Conservation (phyloP, 2,888 invertebrate species). For the Dicyrtoma fusca region DNA sequence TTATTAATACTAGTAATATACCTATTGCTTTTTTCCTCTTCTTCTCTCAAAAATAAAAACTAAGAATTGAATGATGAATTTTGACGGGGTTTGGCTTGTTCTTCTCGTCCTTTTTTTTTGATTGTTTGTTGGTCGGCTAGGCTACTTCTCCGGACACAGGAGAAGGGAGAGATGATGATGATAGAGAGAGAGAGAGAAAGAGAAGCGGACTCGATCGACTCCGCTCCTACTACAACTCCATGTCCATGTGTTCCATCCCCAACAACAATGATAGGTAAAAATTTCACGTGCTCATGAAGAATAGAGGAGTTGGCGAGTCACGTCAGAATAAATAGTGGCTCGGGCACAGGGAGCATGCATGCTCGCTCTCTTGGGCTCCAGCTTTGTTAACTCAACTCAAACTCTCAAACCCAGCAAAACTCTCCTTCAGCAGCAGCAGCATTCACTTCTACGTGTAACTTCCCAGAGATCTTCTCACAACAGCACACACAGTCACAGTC, state of each 20-base stretch:
- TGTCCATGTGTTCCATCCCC: conserved; percentile 27
- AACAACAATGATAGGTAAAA: conserved; percentile 22
- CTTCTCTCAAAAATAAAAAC: no score
- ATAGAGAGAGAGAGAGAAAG: conserved; percentile 2
- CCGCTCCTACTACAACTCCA: conserved; percentile 20
- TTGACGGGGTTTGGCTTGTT: neutral
- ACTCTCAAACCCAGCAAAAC: no score
- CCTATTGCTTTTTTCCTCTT: neutral
- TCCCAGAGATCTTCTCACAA: no score
- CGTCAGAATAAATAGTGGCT: conserved; percentile 9
- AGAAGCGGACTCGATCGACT: conserved; percentile 5
- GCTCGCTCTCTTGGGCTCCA: conserved; percentile 26
- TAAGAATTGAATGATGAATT: neutral
- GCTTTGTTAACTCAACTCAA: conserved; percentile 26
- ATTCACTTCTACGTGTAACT: neutral
- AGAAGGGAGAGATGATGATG: neutral
- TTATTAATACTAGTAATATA: neutral
- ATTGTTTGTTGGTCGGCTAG: neutral
- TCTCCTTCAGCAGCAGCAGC: no score
- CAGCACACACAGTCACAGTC: no score
- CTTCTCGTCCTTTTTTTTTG: conserved; percentile 1
- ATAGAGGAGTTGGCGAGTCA: conserved; percentile 24
- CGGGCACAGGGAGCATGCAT: conserved; percentile 21
- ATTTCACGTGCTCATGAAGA: conserved; percentile 30
- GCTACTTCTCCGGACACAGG: neutral